Conservation (phyloP, 2,797 vertebrate species). For the Lindbergichthys nudifrons region DNA sequence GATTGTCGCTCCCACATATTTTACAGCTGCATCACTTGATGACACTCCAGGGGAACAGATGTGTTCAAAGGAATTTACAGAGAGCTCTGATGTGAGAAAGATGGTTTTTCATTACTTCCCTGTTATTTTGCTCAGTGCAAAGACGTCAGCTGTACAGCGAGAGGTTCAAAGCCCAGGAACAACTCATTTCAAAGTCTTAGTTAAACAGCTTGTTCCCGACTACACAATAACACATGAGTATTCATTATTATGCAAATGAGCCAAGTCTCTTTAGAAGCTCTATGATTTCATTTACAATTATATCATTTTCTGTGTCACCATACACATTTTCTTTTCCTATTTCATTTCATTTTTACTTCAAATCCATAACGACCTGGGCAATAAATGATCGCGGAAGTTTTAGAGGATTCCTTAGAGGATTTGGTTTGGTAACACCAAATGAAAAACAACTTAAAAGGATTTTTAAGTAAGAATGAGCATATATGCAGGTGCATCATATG, state of each 20-base stretch:
- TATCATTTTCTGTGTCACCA: constrained; percentile 54
- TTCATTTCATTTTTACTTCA: constrained; percentile 54
- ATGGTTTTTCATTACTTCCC: constrained; percentile 72
- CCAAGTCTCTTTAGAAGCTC: constrained; percentile 51
- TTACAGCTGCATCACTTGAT: constrained; percentile 63
- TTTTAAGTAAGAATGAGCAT: constrained; percentile 16
- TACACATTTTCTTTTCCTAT: constrained; percentile 42
- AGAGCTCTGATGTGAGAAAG: constrained; percentile 59
- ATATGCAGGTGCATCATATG: constrained; percentile 17
- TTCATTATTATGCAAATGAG: constrained; percentile 82
- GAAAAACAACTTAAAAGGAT: constrained; percentile 51
- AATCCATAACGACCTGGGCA: constrained; percentile 48
- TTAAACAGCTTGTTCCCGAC: constrained; percentile 68
- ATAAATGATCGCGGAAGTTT: constrained; percentile 64
- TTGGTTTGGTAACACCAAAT: constrained; percentile 53
- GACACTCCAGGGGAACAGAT: constrained; percentile 67
- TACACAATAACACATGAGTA: constrained; percentile 67
- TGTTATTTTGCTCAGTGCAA: constrained; percentile 69
- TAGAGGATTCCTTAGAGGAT: constrained; percentile 44
- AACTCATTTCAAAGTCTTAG: constrained; percentile 66
- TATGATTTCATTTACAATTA: constrained; percentile 72
- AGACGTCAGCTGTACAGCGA: constrained; percentile 69
- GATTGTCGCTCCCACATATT: constrained; percentile 52
- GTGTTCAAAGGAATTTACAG: constrained; percentile 73
- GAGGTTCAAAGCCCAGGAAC: constrained; percentile 66